Conservation (phyloP, 2,888 invertebrate genomes). For the Mythimna ferrago region DNA sequence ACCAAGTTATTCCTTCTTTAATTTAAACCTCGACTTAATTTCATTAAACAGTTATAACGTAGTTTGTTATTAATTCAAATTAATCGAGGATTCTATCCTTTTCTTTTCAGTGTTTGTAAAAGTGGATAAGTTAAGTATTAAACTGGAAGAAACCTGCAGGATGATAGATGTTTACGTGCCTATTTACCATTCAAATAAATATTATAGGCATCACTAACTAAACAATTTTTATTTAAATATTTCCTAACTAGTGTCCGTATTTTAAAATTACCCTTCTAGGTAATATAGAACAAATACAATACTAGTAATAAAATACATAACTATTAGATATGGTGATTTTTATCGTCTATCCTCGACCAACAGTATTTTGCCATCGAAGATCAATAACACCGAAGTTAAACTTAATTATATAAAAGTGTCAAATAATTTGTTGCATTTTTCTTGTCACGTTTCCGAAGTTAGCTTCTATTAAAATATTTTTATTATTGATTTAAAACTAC, state of each 20-base stretch:
- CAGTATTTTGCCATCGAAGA: constrained; percentile 22
- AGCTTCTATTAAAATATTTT: constrained; percentile 12
- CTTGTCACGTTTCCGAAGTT: constrained; percentile 36
- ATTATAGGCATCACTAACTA: not conserved
- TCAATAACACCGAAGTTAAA: constrained; percentile 14
- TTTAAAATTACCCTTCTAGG: constrained; percentile 49
- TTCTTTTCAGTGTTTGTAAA: not conserved
- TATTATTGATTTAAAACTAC: not conserved
- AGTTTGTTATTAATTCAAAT: not conserved
- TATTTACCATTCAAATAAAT: constrained; percentile 18
- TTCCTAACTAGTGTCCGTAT: constrained; percentile 53
- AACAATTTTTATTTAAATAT: not conserved
- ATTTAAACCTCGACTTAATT: not conserved
- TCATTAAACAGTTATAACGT: not conserved
- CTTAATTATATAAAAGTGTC: constrained; percentile 13
- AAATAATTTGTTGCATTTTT: constrained; percentile 10
- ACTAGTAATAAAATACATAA: constrained; percentile 39
- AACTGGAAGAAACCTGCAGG: not conserved
- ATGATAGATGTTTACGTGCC: not conserved
- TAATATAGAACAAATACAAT: constrained; percentile 58
- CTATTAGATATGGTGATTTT: constrained; percentile 21
- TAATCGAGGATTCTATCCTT: not conserved
- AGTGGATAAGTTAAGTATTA: not conserved
- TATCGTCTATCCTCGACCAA: constrained; percentile 17
- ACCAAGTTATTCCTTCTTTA: not conserved